Conservation (phyloP, 2,888 invertebrate genomes). For the Leucozona laternaria region DNA sequence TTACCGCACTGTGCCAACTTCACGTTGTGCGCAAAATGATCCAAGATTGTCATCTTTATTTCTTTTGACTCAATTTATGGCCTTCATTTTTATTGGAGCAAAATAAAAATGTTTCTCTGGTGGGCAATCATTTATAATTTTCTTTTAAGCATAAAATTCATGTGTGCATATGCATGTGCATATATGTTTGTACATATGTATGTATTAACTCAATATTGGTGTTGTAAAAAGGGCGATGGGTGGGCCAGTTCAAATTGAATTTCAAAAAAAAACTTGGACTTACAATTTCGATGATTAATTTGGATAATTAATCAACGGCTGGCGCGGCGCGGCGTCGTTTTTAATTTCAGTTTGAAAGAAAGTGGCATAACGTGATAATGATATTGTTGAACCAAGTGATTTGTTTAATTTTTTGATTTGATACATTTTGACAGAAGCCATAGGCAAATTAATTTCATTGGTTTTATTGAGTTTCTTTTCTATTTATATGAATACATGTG, state of each 20-base stretch:
- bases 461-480: neutral
- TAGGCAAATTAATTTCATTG: conserved; percentile 16
- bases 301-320: conserved; percentile 61
- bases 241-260: conserved; percentile 53
- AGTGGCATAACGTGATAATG: conserved; percentile 53
- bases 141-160: neutral
- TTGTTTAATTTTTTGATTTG: conserved; percentile 38
- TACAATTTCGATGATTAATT: conserved; percentile 67
- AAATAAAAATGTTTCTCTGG: conserved; percentile 19
- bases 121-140: conserved; percentile 21
- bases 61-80: conserved; percentile 16
- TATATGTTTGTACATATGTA: neutral
- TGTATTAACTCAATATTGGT: neutral
- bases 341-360: conserved; percentile 35
- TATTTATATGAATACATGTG: too few relatives aligned
- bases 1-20: neutral
- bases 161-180: neutral
- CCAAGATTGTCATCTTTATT: conserved; percentile 65
- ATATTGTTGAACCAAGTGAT: conserved; percentile 27
- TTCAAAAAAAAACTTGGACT: conserved; percentile 52
- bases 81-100: conserved; percentile 34
- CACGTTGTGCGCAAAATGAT: conserved; percentile 58
- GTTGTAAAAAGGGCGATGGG: conserved; percentile 61
- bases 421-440: conserved; percentile 40
- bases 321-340: conserved; percentile 16